Conservation (phyloP, 2,113 vertebrate genomes). For the Amblyopsis rosae region DNA sequence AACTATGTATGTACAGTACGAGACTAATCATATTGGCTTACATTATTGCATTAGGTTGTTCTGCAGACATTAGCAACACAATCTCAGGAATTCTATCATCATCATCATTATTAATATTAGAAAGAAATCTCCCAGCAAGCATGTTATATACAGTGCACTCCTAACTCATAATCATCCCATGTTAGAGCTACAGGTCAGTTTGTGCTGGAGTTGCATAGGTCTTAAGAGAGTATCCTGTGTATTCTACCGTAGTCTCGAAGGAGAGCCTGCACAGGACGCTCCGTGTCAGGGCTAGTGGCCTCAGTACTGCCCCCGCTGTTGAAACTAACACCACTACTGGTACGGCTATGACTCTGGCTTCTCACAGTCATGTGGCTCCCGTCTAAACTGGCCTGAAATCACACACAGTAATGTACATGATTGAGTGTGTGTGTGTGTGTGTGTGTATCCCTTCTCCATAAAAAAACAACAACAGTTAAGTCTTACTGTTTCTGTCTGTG, state of each 20-base stretch:
- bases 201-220: background rate
- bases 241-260: conserved; percentile 91
- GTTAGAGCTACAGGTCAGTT: background rate
- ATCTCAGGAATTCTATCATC: conserved; percentile 1
- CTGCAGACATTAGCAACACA: background rate
- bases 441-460: background rate
- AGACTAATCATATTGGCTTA: too few relatives aligned
- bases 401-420: conserved; percentile 12
- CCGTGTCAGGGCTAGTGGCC: conserved; percentile 88
- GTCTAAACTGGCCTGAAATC: conserved; percentile 67
- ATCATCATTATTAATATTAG: too few relatives aligned
- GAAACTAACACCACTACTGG: conserved; percentile 90
- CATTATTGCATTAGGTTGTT: background rate
- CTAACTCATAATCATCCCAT: background rate
- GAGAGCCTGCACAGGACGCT: conserved; percentile 88
- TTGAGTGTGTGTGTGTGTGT: background rate
- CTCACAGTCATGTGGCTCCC: conserved; percentile 67
- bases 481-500: conserved; percentile 90
- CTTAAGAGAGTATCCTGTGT: background rate
- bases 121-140: background rate
- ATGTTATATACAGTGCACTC: conserved; percentile 2
- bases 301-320: conserved; percentile 89
- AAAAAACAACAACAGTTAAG: background rate
- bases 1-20: too few relatives aligned
- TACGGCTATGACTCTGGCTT: conserved; percentile 87